Evolutionary conservation across 2,113 vertebrate genomes (phyloP), one percentile per base, ranked within the genome.

Genomic region (Vidua chalybeata): DNA sequence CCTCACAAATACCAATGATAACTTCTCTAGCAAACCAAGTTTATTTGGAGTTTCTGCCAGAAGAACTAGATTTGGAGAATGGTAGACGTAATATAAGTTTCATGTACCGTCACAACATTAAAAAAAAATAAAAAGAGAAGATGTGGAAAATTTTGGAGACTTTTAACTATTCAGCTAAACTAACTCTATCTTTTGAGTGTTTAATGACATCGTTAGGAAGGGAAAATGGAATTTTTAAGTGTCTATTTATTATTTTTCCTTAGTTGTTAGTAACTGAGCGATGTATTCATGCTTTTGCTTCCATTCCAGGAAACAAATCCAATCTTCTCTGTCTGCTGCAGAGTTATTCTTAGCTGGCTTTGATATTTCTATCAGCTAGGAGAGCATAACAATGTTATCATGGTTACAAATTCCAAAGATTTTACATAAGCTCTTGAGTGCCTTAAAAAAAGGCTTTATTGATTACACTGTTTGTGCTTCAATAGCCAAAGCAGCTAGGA

Each of bases 331-430:
- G 90, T 69, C 86, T 93, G 88, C 61, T 93, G 61, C 52, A 61
- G 62, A 88, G 96, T 93, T 97, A 97, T 97, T 97, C 94, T 97
- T 97, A 97, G 94, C 93, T 94, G 77, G 77, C 94, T 94, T 91
- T 97, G 97, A 95, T 94, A 96, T 91, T 97, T 93, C 94, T 95
- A 95, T 96, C 89, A 93, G 92, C 89, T 89, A 82, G n/a, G 51
- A 93, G 90, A 89, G 78, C 68, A 74, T 90, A 95, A 96, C 91
- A 96, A 95, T 96, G 96, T 94, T 97, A 97, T 97, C 95, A 93
- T 79, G 87, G 76, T 85, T 89, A 95, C 96, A 87, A 96, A 97
- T 96, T 95, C 95, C 94, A 96, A 90, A 91, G 89, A 95, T 93
- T 94, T 92, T 82, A 94, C 92, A 94, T 94, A 90, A 96, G 90